These are phyloP conservation scores for Aleiodes leptofemur DNA, from an alignment of 2,888 invertebrate genomes.

Conservation along the genomic window DNA sequence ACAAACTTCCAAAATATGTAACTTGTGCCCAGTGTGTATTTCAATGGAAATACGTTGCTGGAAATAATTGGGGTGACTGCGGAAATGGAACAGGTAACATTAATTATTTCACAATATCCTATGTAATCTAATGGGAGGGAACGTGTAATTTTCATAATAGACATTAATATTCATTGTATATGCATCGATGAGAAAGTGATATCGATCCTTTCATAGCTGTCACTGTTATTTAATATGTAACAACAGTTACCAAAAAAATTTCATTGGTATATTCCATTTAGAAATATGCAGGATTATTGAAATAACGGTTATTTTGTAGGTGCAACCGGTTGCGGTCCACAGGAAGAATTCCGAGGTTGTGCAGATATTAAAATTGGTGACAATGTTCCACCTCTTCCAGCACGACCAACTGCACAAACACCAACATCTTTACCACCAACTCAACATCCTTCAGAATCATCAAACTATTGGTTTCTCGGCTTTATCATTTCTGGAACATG, in stretches of 20 bases:
- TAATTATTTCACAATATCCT: conserved; percentile 6
- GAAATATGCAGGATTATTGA: neutral
- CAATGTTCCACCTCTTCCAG: conserved; percentile 73
- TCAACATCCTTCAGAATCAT: conserved; percentile 72
- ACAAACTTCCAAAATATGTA: conserved; percentile 80
- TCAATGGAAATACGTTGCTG: conserved; percentile 93
- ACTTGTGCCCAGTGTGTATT: conserved; percentile 89
- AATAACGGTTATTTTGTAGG: conserved; percentile 74
- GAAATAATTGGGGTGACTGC: conserved; percentile 76
- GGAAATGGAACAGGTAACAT: conserved; percentile 71
- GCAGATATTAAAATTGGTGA: conserved; percentile 87
- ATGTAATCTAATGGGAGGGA: neutral
- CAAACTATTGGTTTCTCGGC: conserved; percentile 68
- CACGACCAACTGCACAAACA: conserved; percentile 71
- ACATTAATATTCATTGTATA: neutral
- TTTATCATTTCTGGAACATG: conserved; percentile 80
- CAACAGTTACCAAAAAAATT: no score
- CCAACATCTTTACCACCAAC: conserved; percentile 74
- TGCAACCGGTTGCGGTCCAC: conserved; percentile 91
- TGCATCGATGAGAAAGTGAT: conserved; percentile 23
- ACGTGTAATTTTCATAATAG: neutral
- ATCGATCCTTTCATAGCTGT: neutral
- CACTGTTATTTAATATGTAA: neutral
- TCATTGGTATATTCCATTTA: no score
- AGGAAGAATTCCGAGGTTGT: conserved; percentile 92